phyloP scores from a whole-genome alignment of 2,888 invertebrate genomes.

The Exocentrus adspersus region DNA sequence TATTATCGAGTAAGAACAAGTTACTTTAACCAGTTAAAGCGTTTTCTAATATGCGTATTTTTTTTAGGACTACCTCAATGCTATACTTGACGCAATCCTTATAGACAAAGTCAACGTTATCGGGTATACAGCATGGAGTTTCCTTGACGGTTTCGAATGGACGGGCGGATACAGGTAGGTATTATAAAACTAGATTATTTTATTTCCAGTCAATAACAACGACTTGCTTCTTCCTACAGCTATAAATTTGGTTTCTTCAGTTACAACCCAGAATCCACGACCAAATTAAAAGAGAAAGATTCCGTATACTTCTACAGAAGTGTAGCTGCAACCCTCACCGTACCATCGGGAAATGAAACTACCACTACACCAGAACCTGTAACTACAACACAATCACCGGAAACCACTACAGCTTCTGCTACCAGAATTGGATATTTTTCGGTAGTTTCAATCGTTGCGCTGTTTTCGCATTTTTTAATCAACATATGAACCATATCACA shows the following conservation, averaged over 20 bases:
- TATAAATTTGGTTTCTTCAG: background rate
- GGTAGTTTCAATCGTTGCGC: too few species aligned
- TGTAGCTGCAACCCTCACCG: background rate
- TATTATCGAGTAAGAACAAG: too few species aligned
- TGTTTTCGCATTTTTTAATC: too few species aligned
- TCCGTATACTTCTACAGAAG: background rate
- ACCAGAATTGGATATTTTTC: too few species aligned
- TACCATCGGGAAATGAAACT: background rate
- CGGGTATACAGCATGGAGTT: conserved; percentile 61
- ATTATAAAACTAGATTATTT: background rate
- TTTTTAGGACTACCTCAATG: conserved; percentile 59
- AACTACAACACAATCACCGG: background rate
- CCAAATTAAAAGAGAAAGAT: background rate
- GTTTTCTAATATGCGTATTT: background rate
- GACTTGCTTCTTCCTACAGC: too few species aligned
- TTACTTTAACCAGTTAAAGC: conserved; percentile 16
- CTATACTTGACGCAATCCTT: conserved; percentile 55
- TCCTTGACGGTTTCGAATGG: conserved; percentile 64
- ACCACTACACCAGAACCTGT: too few species aligned
- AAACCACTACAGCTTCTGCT: too few species aligned
- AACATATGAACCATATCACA: too few species aligned
- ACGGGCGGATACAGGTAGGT: background rate
- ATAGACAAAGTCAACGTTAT: conserved; percentile 57
- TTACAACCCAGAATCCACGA: background rate
- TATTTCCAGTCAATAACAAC: too few species aligned